Percentiles rank a stretch among this genome's conserved stretches.
Conservation (phyloP, 2,797 vertebrate genomes). For the Molossus alvarezi region DNA sequence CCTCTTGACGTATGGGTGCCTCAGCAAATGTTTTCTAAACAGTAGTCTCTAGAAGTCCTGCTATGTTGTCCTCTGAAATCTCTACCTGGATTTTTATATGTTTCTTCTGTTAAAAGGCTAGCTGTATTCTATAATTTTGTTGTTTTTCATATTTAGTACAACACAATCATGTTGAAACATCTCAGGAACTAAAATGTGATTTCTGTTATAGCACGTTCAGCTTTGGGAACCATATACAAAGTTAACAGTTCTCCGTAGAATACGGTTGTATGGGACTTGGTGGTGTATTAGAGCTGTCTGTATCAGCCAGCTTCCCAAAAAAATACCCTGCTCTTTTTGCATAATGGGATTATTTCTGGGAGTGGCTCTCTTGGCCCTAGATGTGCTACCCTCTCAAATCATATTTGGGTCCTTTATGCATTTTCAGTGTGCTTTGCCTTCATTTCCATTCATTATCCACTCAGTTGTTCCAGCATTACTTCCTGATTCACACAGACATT, state of each 20-base stretch:
- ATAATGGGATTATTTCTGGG: conserved; percentile 48
- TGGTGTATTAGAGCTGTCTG: neutral
- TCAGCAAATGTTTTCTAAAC: neutral
- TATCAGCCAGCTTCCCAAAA: conserved; percentile 59
- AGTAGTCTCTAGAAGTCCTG: neutral
- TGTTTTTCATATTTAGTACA: conserved; percentile 50
- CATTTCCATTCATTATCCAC: conserved; percentile 34
- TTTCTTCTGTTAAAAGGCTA: conserved; percentile 37
- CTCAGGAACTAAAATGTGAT: conserved; percentile 56
- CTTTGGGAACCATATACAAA: conserved; percentile 49
- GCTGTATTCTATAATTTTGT: conserved; percentile 25
- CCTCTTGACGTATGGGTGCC: neutral
- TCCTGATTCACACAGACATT: conserved; percentile 17
- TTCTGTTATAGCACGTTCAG: neutral
- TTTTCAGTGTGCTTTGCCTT: conserved; percentile 56
- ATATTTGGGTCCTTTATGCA: conserved; percentile 30
- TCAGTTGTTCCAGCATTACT: neutral
- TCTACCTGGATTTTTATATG: conserved; percentile 49
- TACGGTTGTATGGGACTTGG: neutral
- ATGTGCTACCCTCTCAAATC: conserved; percentile 39
- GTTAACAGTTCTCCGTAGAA: conserved; percentile 32
- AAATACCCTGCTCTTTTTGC: conserved; percentile 62
- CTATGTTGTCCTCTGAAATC: neutral
- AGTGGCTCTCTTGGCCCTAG: conserved; percentile 65
- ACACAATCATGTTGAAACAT: conserved; percentile 35